Evolutionary conservation across 1,140 invertebrate species (phyloP), one percentile per base, ranked within the genome.

Genomic region (Asobara japonica): DNA sequence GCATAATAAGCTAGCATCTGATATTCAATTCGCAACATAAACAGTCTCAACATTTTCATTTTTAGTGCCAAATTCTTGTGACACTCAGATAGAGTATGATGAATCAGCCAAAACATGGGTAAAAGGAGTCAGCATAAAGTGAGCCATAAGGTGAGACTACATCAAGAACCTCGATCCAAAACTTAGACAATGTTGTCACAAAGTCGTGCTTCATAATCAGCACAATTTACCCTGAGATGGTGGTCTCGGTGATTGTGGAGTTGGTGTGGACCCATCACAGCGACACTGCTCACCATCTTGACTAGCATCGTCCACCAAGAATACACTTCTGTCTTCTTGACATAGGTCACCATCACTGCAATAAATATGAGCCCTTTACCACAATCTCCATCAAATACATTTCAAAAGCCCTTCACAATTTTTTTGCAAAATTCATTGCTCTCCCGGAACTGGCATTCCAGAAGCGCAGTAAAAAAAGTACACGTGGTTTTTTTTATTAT

Each of bases 161-260:
- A n/a, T n/a, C n/a, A n/a, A n/a, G n/a, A n/a, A 71, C 48, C 38
- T 36, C 22, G 18, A 51, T 27, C 45, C 38, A 11, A 60, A 62
- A 60, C 5, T 61, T 51, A 20, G n/a, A 41, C 69, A 69, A 18
- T 33, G 4, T 2, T 8, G 38, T 25, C 27, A 48, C 36, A 29
- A 4, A 33, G 18, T 1, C 31, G 38, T 33, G n/a, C n/a, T 45
- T 29, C 8, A 18, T n/a, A n/a, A n/a, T n/a, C n/a, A n/a, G n/a
- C n/a, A n/a, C 29, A 29, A 75, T 18, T 36, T 65, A 69, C 92
- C 92, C 79, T 91, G 90, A 36, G 92, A 93, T 6, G 91, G 90
- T 7, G 92, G 92, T 71, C 92, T 82, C 29, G 91, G 90, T 25
- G 91, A 89, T 75, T 91, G 91, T 73, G 91, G 91, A 8, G 92